A percentile compares a stretch with the other conserved stretches of the same genome.
These are phyloP conservation scores for Tenualosa thibaudeaui DNA, from an alignment of 2,797 vertebrate genomes.

Conservation along the genomic window DNA sequence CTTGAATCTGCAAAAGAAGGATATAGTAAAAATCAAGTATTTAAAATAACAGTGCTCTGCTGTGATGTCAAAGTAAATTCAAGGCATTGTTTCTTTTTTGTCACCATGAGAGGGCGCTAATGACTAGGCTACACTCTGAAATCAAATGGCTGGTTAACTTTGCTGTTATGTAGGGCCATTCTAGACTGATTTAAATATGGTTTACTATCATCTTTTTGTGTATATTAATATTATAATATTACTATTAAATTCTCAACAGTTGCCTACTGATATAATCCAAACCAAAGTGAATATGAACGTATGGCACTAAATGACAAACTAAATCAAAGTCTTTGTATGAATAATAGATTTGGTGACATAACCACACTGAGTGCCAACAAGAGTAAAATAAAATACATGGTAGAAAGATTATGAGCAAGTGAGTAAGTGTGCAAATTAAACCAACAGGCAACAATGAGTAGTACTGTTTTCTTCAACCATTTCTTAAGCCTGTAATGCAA, in stretches of 20 bases:
- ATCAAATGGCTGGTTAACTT: background rate
- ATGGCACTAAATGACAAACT: background rate
- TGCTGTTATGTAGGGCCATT: background rate
- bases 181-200: background rate
- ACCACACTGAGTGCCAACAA: background rate
- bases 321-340: background rate
- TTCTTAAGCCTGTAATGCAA: slow-evolving; percentile 31
- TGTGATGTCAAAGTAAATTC: slow-evolving; percentile 6
- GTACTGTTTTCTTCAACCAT: slow-evolving; percentile 77
- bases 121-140: background rate
- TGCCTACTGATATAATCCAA: background rate
- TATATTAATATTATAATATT: too few relatives aligned
- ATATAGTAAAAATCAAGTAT: slow-evolving; percentile 14
- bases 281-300: background rate
- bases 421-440: slow-evolving; percentile 67
- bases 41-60: background rate
- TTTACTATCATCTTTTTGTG: too few relatives aligned
- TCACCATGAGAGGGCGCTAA: slow-evolving; percentile 8
- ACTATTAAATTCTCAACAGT: background rate
- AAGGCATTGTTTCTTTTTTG: background rate
- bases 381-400: slow-evolving; percentile 10
- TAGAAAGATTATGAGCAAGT: slow-evolving; percentile 60
- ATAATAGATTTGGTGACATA: background rate
- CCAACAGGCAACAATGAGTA: slow-evolving; percentile 69
- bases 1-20: slow-evolving; percentile 27